phyloP scores from a whole-genome alignment of 2,797 vertebrate genomes.

The Benthosema pterotum region DNA sequence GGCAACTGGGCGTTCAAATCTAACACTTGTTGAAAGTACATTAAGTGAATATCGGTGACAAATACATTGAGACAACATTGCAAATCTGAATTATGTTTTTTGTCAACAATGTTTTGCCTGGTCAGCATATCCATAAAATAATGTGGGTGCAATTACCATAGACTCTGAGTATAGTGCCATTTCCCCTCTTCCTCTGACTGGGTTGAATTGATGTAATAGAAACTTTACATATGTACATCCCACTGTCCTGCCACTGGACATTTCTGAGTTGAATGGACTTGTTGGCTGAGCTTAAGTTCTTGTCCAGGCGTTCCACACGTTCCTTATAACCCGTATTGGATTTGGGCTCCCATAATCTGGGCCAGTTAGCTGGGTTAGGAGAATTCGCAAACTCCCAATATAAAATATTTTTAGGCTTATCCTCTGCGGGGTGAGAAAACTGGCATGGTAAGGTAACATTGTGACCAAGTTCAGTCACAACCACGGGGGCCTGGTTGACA shows the following conservation, averaged over 20 bases:
- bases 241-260: constrained; percentile 56
- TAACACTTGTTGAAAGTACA: no score
- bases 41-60: no score
- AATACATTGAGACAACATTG: no score
- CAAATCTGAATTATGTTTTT: no score
- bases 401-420: constrained; percentile 40
- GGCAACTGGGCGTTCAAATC: no score
- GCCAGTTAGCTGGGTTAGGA: rapidly evolving
- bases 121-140: no score
- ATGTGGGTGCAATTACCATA: constrained; percentile 48
- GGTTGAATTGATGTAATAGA: not conserved
- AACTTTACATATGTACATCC: constrained; percentile 62
- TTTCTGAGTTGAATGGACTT: constrained; percentile 51
- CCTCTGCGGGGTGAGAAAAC: constrained; percentile 29
- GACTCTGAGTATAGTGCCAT: constrained; percentile 40
- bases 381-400: constrained; percentile 42
- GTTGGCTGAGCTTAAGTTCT: constrained; percentile 48
- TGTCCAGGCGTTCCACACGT: constrained; percentile 38
- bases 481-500: constrained; percentile 48
- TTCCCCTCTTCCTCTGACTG: constrained; percentile 26
- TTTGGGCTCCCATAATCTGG: not conserved
- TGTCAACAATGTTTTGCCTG: no score
- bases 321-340: no score
- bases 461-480: constrained; percentile 34
- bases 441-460: constrained; percentile 45